Percentiles rank a stretch among this genome's conserved stretches.
These are phyloP conservation scores for Hycleus phaleratus DNA, from an alignment of 1,140 invertebrate genomes.

Conservation along the genomic window DNA sequence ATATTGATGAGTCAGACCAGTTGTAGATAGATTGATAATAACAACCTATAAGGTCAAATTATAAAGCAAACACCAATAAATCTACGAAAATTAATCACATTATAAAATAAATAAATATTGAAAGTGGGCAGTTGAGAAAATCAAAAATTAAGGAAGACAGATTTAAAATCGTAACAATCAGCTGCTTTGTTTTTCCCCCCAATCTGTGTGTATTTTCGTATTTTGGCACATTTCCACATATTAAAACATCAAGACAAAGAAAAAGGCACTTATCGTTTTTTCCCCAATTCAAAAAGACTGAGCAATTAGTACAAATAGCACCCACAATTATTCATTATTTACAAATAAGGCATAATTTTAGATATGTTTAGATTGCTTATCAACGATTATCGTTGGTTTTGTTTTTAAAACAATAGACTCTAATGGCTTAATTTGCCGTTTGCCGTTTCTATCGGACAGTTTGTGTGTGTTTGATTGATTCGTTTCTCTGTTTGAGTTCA, in stretches of 20 bases:
- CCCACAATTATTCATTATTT: conserved; percentile 9
- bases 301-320: conserved; percentile 9
- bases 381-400: neutral
- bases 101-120: conserved; percentile 20
- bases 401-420: conserved; percentile 17
- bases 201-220: too few species aligned
- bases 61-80: conserved; percentile 18
- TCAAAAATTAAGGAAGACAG: conserved; percentile 13
- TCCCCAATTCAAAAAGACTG: neutral
- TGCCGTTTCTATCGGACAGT: conserved; percentile 22
- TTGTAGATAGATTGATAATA: conserved; percentile 23
- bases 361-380: conserved; percentile 12
- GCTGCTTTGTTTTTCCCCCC: conserved; percentile 14
- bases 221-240: conserved; percentile 24
- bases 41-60: conserved; percentile 29
- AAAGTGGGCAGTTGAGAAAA: conserved; percentile 7
- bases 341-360: conserved; percentile 6
- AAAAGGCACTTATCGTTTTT: conserved; percentile 9
- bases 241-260: neutral
- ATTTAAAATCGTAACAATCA: conserved; percentile 15
- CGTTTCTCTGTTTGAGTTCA: conserved; percentile 39
- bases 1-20: conserved; percentile 16
- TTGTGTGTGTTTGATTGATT: conserved; percentile 28
- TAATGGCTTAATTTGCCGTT: neutral
- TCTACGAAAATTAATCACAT: conserved; percentile 9